Base-by-base conservation (phyloP, 2,113 vertebrate genomes). In the Tetrax tetrax region DNA sequence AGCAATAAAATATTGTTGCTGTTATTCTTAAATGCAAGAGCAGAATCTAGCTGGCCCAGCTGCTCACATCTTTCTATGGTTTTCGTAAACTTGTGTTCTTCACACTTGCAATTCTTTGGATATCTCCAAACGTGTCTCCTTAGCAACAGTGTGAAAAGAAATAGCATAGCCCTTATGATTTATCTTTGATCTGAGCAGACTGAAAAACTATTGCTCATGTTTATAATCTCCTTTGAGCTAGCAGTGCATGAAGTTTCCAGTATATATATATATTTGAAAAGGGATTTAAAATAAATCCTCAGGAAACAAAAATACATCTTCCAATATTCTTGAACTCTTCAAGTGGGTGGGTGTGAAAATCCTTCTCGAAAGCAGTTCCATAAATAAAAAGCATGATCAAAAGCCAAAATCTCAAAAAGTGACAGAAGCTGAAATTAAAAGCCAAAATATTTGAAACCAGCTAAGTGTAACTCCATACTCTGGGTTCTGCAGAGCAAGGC, bases 101-200 rank as follows among this genome's bases (percentile, higher is more conserved):
- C 37, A 71, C n/a, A 31, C 21, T 63, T 74, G 6, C 4, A 94
- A 87, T 51, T 71, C 47, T 51, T 78, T 28, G 37, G 72, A 12
- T 87, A 85, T 68, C 65, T 91, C 65, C 51, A 82, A 79, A 91
- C 2, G 4, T 17, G 24, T 56, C 82, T 79, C 70, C 92, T 89
- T 78, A 90, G 90, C 57, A 89, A 93, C n/a, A 68, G 35, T 19
- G 38, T 54, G 56, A 79, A 91, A 87, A 70, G 68, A 89, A 95
- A 75, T 1, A 75, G 61, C 57, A 71, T 10, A 71, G 77, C 25
- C 69, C 21, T 79, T 54, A 53, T 4, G 18, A 87, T 8, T 87
- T 72, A 86, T 80, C 91, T 92, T 76, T 75, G 74, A 78, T 71
- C 57, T 78, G 29, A 93, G 56, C 23, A 85, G 87, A 71, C 15